These are phyloP conservation scores for Antheraea mylitta DNA, from an alignment of 1,140 invertebrate species.

Conservation along the genomic window DNA sequence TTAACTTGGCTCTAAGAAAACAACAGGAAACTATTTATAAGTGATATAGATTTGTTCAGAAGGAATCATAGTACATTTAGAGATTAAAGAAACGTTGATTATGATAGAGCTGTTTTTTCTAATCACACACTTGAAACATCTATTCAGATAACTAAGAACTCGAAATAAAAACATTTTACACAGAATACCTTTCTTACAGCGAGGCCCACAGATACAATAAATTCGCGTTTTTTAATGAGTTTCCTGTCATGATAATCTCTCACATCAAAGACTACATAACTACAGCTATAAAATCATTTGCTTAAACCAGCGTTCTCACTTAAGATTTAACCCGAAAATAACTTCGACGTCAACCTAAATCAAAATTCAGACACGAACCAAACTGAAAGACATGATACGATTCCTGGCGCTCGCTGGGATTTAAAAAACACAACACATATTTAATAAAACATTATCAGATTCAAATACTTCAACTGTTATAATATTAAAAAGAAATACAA, in stretches of 20 bases:
- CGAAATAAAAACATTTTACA: no score
- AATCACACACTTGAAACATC: no score
- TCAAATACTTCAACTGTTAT: not conserved
- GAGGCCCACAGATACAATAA: no score
- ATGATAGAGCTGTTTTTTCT: no score
- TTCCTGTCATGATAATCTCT: not conserved
- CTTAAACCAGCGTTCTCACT: conserved; percentile 16
- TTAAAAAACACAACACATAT: not conserved
- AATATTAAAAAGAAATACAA: not conserved
- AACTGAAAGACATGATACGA: conserved; percentile 37
- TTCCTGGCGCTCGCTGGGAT: conserved; percentile 8
- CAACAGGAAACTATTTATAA: no score
- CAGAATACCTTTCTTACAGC: no score
- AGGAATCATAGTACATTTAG: no score
- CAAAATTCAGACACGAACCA: conserved; percentile 42
- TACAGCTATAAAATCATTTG: not conserved
- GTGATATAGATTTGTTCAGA: no score
- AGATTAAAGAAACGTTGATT: no score
- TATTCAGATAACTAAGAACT: no score
- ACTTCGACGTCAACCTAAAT: conserved; percentile 53
- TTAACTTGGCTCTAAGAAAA: no score
- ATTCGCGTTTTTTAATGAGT: not conserved
- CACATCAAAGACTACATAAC: not conserved
- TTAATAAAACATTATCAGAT: not conserved
- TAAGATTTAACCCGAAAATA: conserved; percentile 43